Percentiles rank a stretch among this genome's conserved stretches.
These are phyloP conservation scores for Axea sp. DNA, from an alignment of 2,888 invertebrate genomes.

Conservation along the genomic window DNA sequence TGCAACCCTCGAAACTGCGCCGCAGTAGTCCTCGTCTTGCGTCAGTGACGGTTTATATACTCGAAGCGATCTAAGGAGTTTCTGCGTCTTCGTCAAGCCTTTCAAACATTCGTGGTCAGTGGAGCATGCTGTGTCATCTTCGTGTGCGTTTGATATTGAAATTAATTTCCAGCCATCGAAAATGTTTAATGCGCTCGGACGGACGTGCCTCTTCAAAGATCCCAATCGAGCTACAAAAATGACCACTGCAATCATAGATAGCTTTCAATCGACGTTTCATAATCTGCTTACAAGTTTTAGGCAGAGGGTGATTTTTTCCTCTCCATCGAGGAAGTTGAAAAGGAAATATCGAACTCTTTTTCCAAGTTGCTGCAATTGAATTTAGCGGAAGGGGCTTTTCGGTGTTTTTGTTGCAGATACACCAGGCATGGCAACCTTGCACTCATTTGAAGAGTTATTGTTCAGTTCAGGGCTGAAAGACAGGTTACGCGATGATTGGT, in stretches of 20 bases:
- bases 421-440: not conserved
- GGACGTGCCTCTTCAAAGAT: slow-evolving; percentile 48
- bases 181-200: slow-evolving; percentile 63
- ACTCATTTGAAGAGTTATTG: slow-evolving; percentile 35
- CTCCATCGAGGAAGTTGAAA: slow-evolving; percentile 33
- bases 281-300: slow-evolving; percentile 62
- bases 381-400: slow-evolving; percentile 25
- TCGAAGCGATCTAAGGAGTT: slow-evolving; percentile 65
- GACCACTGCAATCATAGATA: slow-evolving; percentile 55
- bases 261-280: slow-evolving; percentile 53
- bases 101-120: slow-evolving; percentile 72
- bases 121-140: slow-evolving; percentile 68
- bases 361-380: slow-evolving; percentile 50
- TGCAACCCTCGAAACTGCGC: slow-evolving; percentile 44
- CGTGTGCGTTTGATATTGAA: slow-evolving; percentile 73
- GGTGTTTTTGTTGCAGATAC: slow-evolving; percentile 31
- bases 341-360: slow-evolving; percentile 44
- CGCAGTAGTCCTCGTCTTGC: slow-evolving; percentile 21
- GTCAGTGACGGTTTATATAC: slow-evolving; percentile 64
- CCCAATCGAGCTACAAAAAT: slow-evolving; percentile 57
- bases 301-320: slow-evolving; percentile 27
- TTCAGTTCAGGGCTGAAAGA: not conserved
- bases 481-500: not conserved
- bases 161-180: slow-evolving; percentile 75
- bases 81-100: slow-evolving; percentile 71